Evolutionary conservation across 2,113 vertebrate species (phyloP), one percentile per base, ranked within the genome.

Genomic region (Ursus arctos): DNA sequence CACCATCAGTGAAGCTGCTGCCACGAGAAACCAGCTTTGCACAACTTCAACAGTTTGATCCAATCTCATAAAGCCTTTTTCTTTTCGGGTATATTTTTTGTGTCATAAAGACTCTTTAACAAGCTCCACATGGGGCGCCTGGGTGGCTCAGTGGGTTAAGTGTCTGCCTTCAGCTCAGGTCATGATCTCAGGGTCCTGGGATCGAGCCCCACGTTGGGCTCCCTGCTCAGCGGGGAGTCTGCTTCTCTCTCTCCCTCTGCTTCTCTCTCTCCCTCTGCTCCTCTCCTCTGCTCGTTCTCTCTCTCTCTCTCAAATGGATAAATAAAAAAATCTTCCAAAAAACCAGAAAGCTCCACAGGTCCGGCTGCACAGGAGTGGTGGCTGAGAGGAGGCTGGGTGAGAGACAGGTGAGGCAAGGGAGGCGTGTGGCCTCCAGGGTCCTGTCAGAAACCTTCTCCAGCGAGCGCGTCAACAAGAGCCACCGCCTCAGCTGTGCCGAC

Each of bases 401-500:
- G 26, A 65, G 47, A 7, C 33, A 53, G 22, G n/a, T 3, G 24
- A 67, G n/a, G 18, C 24, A 16, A 71, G 53, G 47, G 6, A 31
- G n/a, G 47, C 4, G 1, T 14, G 4, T 24, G 18, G 71, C 28
- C 49, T 33, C 71, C 36, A 19, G 33, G 2, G 47, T 40, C 91
- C 55, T 31, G 1, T 4, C 24, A 19, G 43, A 55, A 69, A 31
- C 69, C 67, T 59, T 63, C 53, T 49, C 85, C 53, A 76, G 69
- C 76, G 55, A 53, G 57, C 3, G 13, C 26, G 40, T 15, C 13
- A 74, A 63, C 21, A 40, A 59, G 59, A 33, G 33, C 31, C 40
- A 16, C 0, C 1, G 71, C 13, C 3, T 40, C 40, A 51, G 51
- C 67, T 6, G 2, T 1, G 18, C 81, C 1, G 19, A 18, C 15